Evolutionary conservation across 2,113 vertebrate species (phyloP).

Genomic region (Lophochroa leadbeateri): DNA sequence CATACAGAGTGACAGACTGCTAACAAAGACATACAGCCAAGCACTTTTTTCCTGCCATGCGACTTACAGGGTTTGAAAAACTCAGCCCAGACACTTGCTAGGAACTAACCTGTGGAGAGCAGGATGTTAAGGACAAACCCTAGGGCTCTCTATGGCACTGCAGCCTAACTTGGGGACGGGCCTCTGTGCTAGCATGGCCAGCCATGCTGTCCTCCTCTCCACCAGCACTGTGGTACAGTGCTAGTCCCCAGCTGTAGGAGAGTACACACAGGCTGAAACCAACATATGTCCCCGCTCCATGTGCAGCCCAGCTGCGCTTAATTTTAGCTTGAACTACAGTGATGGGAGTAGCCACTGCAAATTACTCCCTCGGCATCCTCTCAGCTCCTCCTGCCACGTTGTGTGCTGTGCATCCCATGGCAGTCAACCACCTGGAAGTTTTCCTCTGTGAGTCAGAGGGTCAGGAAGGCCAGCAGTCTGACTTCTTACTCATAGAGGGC

Average conservation of each 20-base stretch:
- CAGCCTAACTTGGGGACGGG: neutral
- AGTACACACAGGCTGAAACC: neutral
- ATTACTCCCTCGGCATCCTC: fast-evolving
- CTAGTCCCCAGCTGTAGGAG: neutral
- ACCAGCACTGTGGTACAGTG: fast-evolving
- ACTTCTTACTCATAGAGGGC: neutral
- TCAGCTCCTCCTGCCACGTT: fast-evolving
- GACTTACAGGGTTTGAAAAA: neutral
- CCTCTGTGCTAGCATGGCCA: neutral
- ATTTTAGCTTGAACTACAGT: neutral
- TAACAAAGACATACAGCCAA: neutral
- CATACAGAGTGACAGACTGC: neutral
- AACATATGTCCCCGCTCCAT: neutral
- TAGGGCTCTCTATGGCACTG: neutral
- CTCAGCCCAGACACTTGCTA: neutral
- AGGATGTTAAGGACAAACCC: neutral
- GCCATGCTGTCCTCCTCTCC: neutral
- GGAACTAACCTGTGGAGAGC: neutral
- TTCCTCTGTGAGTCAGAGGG: neutral
- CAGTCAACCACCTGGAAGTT: neutral
- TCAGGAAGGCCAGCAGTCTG: neutral
- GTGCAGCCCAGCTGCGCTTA: neutral
- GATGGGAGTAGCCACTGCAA: neutral
- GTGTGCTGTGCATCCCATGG: fast-evolving
- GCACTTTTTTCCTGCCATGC: neutral